A percentile compares a stretch with the other conserved stretches of the same genome.
These are phyloP conservation scores for Cyrtodaria siliqua DNA, from an alignment of 2,888 invertebrate genomes.

Conservation along the genomic window DNA sequence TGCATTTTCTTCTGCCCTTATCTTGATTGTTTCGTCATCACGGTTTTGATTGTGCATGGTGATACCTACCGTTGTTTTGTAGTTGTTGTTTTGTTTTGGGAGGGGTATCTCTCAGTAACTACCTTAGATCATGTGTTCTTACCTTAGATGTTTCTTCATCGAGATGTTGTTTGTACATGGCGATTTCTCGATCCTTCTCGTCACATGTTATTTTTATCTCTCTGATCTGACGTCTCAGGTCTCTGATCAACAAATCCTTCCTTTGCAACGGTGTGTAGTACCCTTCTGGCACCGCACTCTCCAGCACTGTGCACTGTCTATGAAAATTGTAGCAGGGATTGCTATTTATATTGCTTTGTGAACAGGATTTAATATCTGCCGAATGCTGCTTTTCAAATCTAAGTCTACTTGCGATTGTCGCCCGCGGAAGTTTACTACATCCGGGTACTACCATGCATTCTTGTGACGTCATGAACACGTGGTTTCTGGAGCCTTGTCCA, in stretches of 20 bases:
- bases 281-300: slow-evolving; percentile 62
- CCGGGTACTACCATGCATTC: slow-evolving; percentile 64
- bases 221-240: slow-evolving; percentile 68
- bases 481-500: slow-evolving; percentile 40
- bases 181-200: slow-evolving; percentile 69
- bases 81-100: no score
- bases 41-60: slow-evolving; percentile 62
- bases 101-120: no score
- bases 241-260: slow-evolving; percentile 72
- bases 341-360: neutral
- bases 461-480: slow-evolving; percentile 65
- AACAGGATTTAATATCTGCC: slow-evolving; percentile 47
- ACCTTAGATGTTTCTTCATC: slow-evolving; percentile 66
- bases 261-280: slow-evolving; percentile 79
- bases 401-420: slow-evolving; percentile 70
- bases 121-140: no score
- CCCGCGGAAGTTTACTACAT: slow-evolving; percentile 62
- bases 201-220: slow-evolving; percentile 65
- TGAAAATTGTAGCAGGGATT: slow-evolving; percentile 23
- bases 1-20: no score
- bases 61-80: no score
- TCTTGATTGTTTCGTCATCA: slow-evolving; percentile 65
- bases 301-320: slow-evolving; percentile 45
- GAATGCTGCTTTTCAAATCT: slow-evolving; percentile 73
- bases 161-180: slow-evolving; percentile 62